Evolutionary conservation across 2,888 invertebrate genomes (phyloP), one percentile per base, ranked within the genome.

Genomic region (Noctua comes): DNA sequence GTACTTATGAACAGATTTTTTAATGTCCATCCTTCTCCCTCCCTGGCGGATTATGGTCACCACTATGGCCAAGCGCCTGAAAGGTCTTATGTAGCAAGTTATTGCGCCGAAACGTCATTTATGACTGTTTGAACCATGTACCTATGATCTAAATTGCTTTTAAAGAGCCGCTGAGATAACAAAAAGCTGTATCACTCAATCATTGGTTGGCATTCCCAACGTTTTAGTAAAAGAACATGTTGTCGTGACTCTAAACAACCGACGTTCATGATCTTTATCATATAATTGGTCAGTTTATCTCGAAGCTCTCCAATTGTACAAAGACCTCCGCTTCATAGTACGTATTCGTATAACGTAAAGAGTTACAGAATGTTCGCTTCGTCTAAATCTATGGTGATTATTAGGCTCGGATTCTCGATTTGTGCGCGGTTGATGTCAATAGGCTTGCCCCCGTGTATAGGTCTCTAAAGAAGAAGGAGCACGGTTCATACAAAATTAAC

Each of bases 231-330:
- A 72, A 69, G 21, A 79, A 5, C 48, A 71, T 79, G 73, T 64
- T 76, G 78, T 76, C 64, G 68, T 76, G 73, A 71, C 64, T 59
- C 10, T 5, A 66, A 54, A 5, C 64, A 43, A 69, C 74, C 74
- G 81, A 51, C 8, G 21, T 1, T 16, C 10, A 24, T 16, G 64
- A 83, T 84, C 51, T 68, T 31, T 59, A 82, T 85, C 66, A 36
- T n/a, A 40, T 83, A 83, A 86, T 83, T 80, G 74, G 40, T 62
- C 57, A 73, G 73, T 86, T 78, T 78, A 78, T 77, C 83, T 80
- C 66, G 72, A 86, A 75, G 72, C 72, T 76, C 64, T 76, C 72
- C 43, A 80, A 86, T 80, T 86, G 78, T n/a, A 65, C 70, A 69
- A 77, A 72, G 36, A n/a, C 36, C 1, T 73, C 18, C 65, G 73